A percentile compares a stretch with the other conserved stretches of the same genome.
Conservation (phyloP, 2,113 vertebrate species). For the Microcebus griseorufus region DNA sequence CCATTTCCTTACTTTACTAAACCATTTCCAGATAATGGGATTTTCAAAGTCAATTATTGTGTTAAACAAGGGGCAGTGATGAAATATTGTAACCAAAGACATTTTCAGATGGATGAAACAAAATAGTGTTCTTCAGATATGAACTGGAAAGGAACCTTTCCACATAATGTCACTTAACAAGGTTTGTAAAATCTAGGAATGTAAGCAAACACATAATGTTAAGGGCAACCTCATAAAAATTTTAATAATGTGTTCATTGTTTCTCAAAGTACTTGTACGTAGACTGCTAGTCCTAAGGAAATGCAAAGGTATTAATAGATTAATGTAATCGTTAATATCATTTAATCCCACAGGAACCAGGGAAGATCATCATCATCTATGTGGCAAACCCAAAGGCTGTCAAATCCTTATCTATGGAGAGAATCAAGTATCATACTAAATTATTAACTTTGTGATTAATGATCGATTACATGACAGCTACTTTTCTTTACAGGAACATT, state of each 20-base stretch:
- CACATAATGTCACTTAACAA: slow-evolving; percentile 70
- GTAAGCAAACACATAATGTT: slow-evolving; percentile 94
- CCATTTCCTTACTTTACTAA: slow-evolving; percentile 89
- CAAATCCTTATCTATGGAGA: slow-evolving; percentile 94
- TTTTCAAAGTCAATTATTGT: slow-evolving; percentile 92
- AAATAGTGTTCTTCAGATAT: slow-evolving; percentile 93
- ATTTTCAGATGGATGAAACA: slow-evolving; percentile 93
- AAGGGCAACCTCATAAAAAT: slow-evolving; percentile 94
- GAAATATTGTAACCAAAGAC: slow-evolving; percentile 93
- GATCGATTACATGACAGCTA: not conserved
- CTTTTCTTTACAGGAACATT: slow-evolving; percentile 85
- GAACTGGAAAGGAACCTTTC: slow-evolving; percentile 83
- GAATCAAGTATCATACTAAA: slow-evolving; percentile 83
- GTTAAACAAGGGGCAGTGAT: slow-evolving; percentile 93
- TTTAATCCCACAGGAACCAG: slow-evolving; percentile 92
- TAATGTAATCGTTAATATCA: slow-evolving; percentile 91
- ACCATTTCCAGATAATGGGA: slow-evolving; percentile 85
- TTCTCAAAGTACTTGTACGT: slow-evolving; percentile 90
- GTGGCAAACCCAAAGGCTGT: slow-evolving; percentile 94
- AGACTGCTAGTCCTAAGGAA: slow-evolving; percentile 92
- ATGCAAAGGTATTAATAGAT: slow-evolving; percentile 91
- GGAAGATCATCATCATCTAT: slow-evolving; percentile 90
- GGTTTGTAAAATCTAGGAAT: slow-evolving; percentile 93
- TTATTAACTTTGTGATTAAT: slow-evolving; percentile 72
- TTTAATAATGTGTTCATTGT: slow-evolving; percentile 82